Conservation (phyloP, 2,888 invertebrate genomes). For the Apamea anceps region DNA sequence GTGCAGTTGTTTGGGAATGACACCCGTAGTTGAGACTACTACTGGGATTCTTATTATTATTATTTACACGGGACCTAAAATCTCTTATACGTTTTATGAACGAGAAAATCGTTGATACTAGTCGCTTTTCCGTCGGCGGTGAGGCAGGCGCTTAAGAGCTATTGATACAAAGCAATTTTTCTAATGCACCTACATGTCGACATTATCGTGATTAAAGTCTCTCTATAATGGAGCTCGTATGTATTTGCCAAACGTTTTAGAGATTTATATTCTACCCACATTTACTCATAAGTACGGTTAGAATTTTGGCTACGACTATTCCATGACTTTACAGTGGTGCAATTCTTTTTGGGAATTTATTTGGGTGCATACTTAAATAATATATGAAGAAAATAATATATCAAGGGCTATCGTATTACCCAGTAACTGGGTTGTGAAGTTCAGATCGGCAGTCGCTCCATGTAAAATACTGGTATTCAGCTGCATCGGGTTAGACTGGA, state of each 20-base stretch:
- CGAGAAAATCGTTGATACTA: neutral
- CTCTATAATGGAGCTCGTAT: conserved; percentile 65
- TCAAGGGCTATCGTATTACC: neutral
- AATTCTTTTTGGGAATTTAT: conserved; percentile 54
- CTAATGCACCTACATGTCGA: conserved; percentile 76
- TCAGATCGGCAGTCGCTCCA: neutral
- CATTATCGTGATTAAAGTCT: conserved; percentile 78
- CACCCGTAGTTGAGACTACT: too few relatives aligned
- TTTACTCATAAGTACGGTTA: conserved; percentile 58
- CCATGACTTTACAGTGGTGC: conserved; percentile 40
- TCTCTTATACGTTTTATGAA: neutral
- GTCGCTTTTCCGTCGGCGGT: neutral
- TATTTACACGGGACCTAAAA: neutral
- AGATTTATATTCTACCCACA: conserved; percentile 63
- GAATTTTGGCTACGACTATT: conserved; percentile 62
- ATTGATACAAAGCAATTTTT: conserved; percentile 77
- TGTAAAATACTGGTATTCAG: neutral
- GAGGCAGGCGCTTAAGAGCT: conserved; percentile 54
- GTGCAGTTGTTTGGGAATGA: too few relatives aligned
- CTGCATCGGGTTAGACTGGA: neutral
- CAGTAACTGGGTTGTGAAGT: neutral
- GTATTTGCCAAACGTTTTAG: conserved; percentile 70
- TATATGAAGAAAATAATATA: conserved; percentile 11
- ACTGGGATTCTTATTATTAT: too few relatives aligned
- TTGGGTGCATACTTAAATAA: conserved; percentile 42